Conservation (phyloP, 2,113 vertebrate genomes). For the Oreochromis spilurus region DNA sequence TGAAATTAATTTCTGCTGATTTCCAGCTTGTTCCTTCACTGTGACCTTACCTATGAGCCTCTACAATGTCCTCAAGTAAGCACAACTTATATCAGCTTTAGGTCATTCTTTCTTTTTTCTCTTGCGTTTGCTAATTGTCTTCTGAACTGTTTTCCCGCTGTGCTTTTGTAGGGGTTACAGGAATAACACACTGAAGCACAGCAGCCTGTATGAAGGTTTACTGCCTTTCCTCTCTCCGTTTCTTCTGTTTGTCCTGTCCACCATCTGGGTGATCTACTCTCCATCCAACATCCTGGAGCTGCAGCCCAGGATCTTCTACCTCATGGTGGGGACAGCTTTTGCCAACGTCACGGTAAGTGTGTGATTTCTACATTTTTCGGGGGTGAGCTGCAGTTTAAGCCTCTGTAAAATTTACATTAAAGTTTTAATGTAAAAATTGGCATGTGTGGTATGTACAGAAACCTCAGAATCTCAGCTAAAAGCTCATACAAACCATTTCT, state of each 20-base stretch:
- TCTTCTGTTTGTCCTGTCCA: conserved; percentile 86
- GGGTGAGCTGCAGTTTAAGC: too few relatives aligned
- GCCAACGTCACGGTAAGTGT: conserved; percentile 90
- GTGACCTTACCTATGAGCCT: conserved; percentile 97
- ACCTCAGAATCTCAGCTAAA: too few relatives aligned
- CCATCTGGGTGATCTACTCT: conserved; percentile 82
- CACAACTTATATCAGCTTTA: background rate
- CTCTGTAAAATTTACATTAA: too few relatives aligned
- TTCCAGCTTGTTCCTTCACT: conserved; percentile 84
- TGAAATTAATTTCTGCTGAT: conserved; percentile 2
- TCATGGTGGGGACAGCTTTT: conserved; percentile 96
- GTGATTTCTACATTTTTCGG: background rate
- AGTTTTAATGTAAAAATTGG: too few relatives aligned
- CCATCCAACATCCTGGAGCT: conserved; percentile 81
- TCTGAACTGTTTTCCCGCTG: background rate
- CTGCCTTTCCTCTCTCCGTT: conserved; percentile 89
- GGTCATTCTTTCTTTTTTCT: background rate
- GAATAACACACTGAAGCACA: conserved; percentile 86
- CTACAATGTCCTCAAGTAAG: conserved; percentile 90
- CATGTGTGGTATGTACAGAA: too few relatives aligned
- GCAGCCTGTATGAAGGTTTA: conserved; percentile 84
- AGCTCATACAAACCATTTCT: too few relatives aligned
- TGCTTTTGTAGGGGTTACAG: conserved; percentile 77
- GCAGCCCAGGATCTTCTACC: conserved; percentile 90
- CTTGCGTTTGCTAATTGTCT: background rate